A percentile compares a stretch with the other conserved stretches of the same genome.
Evolutionary conservation across 2,888 invertebrate genomes (phyloP).

Genomic region (Dioctria rufipes): DNA sequence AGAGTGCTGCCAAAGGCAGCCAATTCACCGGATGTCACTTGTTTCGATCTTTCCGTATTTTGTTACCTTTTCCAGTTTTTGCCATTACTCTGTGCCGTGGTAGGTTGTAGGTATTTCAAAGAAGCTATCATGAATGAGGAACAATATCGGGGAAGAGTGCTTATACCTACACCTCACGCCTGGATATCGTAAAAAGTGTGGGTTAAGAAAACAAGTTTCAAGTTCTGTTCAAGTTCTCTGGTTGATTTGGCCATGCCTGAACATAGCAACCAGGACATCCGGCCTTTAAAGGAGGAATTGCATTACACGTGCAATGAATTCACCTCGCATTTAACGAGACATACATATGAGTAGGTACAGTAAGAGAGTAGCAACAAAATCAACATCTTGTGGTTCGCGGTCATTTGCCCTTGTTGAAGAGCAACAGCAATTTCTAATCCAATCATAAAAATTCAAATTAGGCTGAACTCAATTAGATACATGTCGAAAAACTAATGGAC

Average conservation of each 20-base stretch:
- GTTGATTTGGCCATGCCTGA: neutral
- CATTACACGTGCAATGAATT: neutral
- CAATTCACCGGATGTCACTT: slow-evolving; percentile 47
- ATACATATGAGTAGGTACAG: too few species aligned
- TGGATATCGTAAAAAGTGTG: neutral
- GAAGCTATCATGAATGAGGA: neutral
- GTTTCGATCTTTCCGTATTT: slow-evolving; percentile 43
- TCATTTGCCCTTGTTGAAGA: too few species aligned
- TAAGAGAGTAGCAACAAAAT: too few species aligned
- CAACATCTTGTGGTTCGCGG: too few species aligned
- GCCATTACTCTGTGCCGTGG: neutral
- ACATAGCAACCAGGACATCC: slow-evolving; percentile 12
- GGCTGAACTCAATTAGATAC: neutral
- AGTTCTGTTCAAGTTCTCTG: neutral
- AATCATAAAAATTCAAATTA: neutral
- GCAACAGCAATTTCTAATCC: too few species aligned
- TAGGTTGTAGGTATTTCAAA: neutral
- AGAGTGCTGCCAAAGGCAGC: slow-evolving; percentile 33
- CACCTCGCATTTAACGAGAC: too few species aligned
- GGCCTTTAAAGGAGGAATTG: neutral
- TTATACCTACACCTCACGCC: neutral
- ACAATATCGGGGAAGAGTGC: neutral
- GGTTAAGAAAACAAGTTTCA: slow-evolving; percentile 6
- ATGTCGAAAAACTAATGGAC: neutral
- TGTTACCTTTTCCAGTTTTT: slow-evolving; percentile 13